Base-by-base conservation (phyloP, 2,113 vertebrate species). In the Siniperca knerii region DNA sequence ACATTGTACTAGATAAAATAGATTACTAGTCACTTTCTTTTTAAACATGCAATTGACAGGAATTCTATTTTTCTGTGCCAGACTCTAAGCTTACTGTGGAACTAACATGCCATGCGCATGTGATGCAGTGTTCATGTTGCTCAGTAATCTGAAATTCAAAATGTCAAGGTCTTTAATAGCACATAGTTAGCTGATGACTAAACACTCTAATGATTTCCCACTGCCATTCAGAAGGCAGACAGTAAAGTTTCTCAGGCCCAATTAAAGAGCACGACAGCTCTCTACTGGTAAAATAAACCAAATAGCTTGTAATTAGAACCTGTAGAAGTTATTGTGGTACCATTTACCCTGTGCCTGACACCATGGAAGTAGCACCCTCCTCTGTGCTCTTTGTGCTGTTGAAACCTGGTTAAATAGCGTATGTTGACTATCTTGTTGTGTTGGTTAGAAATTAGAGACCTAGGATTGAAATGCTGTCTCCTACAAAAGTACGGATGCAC, bases 301-400 rank as follows among this genome's bases (percentile, higher is more conserved):
- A 29, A 70, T 52, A 85, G 65, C 75, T 0, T 79, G 77, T 87
- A 87, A 89, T 92, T 90, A 80, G 54, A 87, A 33, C 74, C 50
- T 12, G n/a, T 2, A 23, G 42, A 68, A 89, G 75, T 88, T 87
- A 73, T 90, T 89, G 55, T 67, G 44, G 61, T 46, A 3, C 66
- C 35, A 35, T 84, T 73, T 67, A 35, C 20, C 52, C 23, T 4
- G 16, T 23, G 25, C 21, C 23, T 37, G 58, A 85, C 1, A 78
- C 1, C 9, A n/a, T n/a, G 52, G 46, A 48, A 11, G 23, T 3
- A 66, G 23, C 61, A 3, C 72, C 52, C 23, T 67, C 25, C 35
- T 5, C 44, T 62, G 2, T 60, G 58, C 23, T 33, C 54, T 87
- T 18, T 72, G 70, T 83, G 71, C 55, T 33, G 55, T 40, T 55